Conservation (phyloP, 2,797 vertebrate species). For the Eulemur rubriventer region DNA sequence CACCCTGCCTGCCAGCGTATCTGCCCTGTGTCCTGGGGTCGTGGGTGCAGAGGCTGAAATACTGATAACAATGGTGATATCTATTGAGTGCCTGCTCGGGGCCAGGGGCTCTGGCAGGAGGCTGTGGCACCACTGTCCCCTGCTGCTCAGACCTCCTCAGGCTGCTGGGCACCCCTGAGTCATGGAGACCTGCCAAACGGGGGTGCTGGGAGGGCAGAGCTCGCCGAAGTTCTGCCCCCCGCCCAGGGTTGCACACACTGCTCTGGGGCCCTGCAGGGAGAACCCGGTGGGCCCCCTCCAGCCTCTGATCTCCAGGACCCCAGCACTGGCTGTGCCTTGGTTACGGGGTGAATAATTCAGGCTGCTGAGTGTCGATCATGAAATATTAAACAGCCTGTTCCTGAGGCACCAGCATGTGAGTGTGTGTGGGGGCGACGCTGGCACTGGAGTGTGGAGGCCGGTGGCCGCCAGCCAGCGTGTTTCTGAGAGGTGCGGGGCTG, state of each 20-base stretch:
- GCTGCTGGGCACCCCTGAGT: background rate
- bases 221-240: background rate
- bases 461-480: background rate
- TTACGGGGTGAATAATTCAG: slow-evolving; percentile 93
- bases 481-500: background rate
- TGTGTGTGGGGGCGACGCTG: background rate
- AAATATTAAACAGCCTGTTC: slow-evolving; percentile 89
- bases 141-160: background rate
- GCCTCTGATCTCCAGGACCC: background rate
- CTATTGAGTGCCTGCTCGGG: background rate
- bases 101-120: background rate
- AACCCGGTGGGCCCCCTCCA: background rate
- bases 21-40: background rate
- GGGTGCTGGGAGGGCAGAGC: background rate
- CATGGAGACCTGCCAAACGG: background rate
- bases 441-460: background rate
- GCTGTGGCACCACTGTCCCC: background rate
- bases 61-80: background rate
- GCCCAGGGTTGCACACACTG: no score
- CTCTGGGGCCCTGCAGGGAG: background rate
- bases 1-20: rapidly evolving
- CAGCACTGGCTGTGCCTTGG: slow-evolving; percentile 52
- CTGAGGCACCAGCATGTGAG: slow-evolving; percentile 6
- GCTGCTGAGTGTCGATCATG: slow-evolving; percentile 85
- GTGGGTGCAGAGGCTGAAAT: background rate